These are phyloP conservation scores for Pristionchus pacificus DNA, from an alignment of 1,140 invertebrate genomes.

Conservation along the genomic window DNA sequence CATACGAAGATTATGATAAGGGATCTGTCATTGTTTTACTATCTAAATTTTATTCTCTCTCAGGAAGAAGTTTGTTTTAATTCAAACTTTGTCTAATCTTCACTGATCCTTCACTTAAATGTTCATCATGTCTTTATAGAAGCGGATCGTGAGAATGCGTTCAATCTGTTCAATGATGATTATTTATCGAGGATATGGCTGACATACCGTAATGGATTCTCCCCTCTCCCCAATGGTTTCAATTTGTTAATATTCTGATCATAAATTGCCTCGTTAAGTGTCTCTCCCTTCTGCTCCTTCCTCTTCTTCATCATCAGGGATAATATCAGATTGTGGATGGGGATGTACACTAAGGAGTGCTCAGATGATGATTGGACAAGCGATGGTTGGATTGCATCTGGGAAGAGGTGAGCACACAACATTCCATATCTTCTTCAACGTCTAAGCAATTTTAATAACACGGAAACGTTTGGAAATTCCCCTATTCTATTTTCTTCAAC, in stretches of 20 bases:
- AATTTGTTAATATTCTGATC: constrained; percentile 69
- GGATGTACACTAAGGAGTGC: constrained; percentile 82
- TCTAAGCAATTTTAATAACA: too few relatives aligned
- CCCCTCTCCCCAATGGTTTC: constrained; percentile 58
- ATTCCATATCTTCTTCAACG: too few relatives aligned
- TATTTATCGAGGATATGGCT: constrained; percentile 75
- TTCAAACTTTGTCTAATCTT: neutral
- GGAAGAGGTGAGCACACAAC: constrained; percentile 70
- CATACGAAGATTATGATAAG: neutral
- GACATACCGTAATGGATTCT: constrained; percentile 77
- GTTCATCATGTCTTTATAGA: constrained; percentile 9
- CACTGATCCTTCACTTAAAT: too few relatives aligned
- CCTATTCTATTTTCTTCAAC: too few relatives aligned
- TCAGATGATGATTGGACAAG: constrained; percentile 80
- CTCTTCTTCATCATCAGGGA: too few relatives aligned
- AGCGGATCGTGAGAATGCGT: constrained; percentile 11
- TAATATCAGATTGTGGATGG: constrained; percentile 79
- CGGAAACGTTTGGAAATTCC: too few relatives aligned
- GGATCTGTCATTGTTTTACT: neutral
- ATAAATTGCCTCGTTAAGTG: too few relatives aligned
- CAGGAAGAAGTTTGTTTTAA: neutral
- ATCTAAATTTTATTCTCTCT: neutral
- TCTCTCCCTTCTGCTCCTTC: too few relatives aligned
- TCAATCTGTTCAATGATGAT: constrained; percentile 59
- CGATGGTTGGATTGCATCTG: constrained; percentile 72